Base-by-base conservation (phyloP, 2,113 vertebrate genomes). In the Ammodytes marinus region DNA sequence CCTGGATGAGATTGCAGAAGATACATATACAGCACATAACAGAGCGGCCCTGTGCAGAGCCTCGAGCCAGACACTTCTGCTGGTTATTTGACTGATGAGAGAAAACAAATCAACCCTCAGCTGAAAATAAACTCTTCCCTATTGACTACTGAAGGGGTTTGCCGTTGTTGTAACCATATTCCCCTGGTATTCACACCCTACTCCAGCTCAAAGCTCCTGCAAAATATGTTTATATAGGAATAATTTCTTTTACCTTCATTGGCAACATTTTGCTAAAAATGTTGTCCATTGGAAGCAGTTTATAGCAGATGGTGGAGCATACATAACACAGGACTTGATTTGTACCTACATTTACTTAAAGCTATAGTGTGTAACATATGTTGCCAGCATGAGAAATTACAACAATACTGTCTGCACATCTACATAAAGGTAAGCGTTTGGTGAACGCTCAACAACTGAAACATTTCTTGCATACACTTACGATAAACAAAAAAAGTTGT, bases 41-140 rank as follows among this genome's bases (percentile, higher is more conserved):
- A 69, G 43, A 39, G 61, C 9, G n/a, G 49, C 53, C 47, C 79
- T 73, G 71, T 19, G 72, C 27, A 37, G 54, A 73, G 58, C 46
- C 37, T 72, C 40, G 6, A 13, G 67, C 53, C 58, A 74, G 81
- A 83, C 75, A 55, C 79, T 72, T 27, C 27, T 54, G 72, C 54
- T 65, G 81, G 35, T 84, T 89, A 89, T 94, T 89, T 77, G 86
- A 88, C 63, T 86, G 59, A 17, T 65, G 7, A 77, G 86, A 70
- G 73, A 88, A 85, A 91, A 88, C 70, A 93, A 91, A 89, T 88
- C 43, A 40, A 84, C 52, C 7, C 39, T 61, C 9, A 10, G 69
- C 43, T 54, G 45, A 82, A 89, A 90, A 90, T 88, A 91, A 88
- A 91, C 69, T 8, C 17, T 47, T 69, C 49, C 19, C 54, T 79